Conservation (phyloP, 53 echinoderm and acorn worm genomes). For the Arbacia lixula region DNA sequence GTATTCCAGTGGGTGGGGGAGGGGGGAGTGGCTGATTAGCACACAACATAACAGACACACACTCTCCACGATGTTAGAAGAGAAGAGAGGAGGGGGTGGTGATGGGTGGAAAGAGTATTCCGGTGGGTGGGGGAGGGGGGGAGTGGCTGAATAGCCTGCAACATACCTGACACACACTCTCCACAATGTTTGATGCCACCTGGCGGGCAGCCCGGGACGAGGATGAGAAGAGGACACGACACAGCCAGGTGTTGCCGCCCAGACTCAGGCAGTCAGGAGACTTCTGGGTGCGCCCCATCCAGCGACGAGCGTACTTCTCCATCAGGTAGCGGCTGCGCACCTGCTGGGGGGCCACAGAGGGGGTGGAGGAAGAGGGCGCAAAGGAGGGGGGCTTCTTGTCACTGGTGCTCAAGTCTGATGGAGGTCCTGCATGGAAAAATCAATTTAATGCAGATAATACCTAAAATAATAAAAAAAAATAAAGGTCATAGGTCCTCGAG, state of each 20-base stretch:
- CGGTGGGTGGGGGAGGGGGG: not conserved
- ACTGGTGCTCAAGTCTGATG: constrained; percentile 9
- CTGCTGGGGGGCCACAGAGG: no score
- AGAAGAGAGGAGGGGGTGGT: not conserved
- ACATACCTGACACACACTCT: constrained; percentile 93
- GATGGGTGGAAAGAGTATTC: not conserved
- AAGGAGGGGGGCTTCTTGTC: constrained; percentile 65
- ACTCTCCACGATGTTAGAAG: not conserved
- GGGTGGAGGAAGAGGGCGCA: no score
- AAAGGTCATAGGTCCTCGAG: no score
- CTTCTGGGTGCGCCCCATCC: constrained; percentile 91
- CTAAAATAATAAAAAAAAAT: not conserved
- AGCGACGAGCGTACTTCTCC: constrained; percentile 94
- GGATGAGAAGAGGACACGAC: constrained; percentile 92
- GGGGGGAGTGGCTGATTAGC: no score
- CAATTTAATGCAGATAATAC: not conserved
- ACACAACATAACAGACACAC: no score
- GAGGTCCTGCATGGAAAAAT: not conserved
- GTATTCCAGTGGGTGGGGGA: not conserved
- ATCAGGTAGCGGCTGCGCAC: constrained; percentile 84
- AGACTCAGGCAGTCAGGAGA: constrained; percentile 89
- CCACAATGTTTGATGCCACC: constrained; percentile 98
- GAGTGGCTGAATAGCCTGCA: no score
- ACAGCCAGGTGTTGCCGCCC: constrained; percentile 89
- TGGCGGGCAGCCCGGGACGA: constrained; percentile 93